phyloP scores from a whole-genome alignment of 2,797 vertebrate species.

The Sebastes steindachneri region DNA sequence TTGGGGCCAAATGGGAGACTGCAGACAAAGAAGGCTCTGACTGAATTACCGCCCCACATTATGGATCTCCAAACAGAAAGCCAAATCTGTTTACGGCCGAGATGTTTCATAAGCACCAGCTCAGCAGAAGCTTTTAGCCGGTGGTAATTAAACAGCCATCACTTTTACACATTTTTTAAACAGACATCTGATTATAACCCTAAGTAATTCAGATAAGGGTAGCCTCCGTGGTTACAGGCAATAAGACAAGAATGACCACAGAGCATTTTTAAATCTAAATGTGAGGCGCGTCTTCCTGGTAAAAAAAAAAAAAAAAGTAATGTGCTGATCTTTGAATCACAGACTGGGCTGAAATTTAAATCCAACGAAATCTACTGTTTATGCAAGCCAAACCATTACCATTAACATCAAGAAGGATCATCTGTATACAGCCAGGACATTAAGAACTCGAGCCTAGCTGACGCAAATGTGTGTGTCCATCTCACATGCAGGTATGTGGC shows the following conservation, averaged over 20 bases:
- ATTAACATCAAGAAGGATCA: conserved; percentile 37
- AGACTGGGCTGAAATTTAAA: conserved; percentile 30
- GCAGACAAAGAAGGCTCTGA: conserved; percentile 71
- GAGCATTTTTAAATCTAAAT: conserved; percentile 58
- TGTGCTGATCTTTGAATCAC: conserved; percentile 43
- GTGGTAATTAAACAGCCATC: conserved; percentile 65
- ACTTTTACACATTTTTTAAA: conserved; percentile 62
- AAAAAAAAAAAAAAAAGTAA: conserved; percentile 38
- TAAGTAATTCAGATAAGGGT: conserved; percentile 55
- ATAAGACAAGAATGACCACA: conserved; percentile 60
- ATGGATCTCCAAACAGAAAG: conserved; percentile 59
- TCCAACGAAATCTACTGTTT: conserved; percentile 18
- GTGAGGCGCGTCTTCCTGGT: conserved; percentile 31
- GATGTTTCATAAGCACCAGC: conserved; percentile 40
- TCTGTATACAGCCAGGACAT: conserved; percentile 18
- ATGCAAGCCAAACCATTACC: conserved; percentile 49
- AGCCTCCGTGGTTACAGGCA: conserved; percentile 55
- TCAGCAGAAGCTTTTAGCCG: conserved; percentile 55
- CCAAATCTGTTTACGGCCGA: conserved; percentile 62
- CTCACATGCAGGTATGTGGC: conserved; percentile 54
- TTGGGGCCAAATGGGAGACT: conserved; percentile 64
- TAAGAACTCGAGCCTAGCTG: conserved; percentile 13
- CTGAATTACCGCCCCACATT: conserved; percentile 60
- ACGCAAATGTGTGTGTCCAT: conserved; percentile 37
- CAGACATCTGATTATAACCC: conserved; percentile 59